Base-by-base conservation (phyloP, 2,113 vertebrate genomes). In the Phalacrocorax aristotelis region DNA sequence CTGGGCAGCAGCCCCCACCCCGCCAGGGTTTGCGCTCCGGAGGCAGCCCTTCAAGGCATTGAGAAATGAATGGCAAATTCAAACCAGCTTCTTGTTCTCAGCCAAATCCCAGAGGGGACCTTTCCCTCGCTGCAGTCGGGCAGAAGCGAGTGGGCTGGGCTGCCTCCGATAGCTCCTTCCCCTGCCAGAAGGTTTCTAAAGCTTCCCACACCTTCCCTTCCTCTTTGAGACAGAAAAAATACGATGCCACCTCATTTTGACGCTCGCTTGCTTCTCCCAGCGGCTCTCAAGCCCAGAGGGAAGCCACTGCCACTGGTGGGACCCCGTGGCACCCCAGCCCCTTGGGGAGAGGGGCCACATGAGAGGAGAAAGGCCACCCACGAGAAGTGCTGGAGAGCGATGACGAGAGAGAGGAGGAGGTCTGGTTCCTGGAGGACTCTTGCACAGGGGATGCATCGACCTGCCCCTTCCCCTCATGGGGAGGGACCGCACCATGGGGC, bases 141-240 rank as follows among this genome's bases (percentile, higher is more conserved):
- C 94, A 87, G 94, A 91, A 95, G 94, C 36, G 69, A 94, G 91
- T 94, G 94, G 89, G 95, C 81, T 91, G 90, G 96, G 85, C 95
- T 96, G 93, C 93, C 92, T 96, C 90, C 54, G 1, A 94, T 51
- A 76, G 75, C 89, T 95, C 62, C 95, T 94, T 96, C 93, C 78
- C 87, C 82, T 96, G 95, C 93, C 96, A 93, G 94, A 95, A 95
- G 89, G 93, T 90, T 96, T 93, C 93, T 91, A 76, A 87, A 94
- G 82, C 95, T 96, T 95, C 95, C 96, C 95, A 96, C 96, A 96
- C 87, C 93, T 96, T 95, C 84, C 83, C 93, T 94, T 96, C 96
- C 89, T 96, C 91, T 95, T 42, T 29, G 81, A 96, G 87, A 84
- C 55, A 65, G 89, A 92, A 96, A 94, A 94, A 95, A 97, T 83